A percentile compares a stretch with the other conserved stretches of the same genome.
These are phyloP conservation scores for Eleutherodactylus coqui DNA, from an alignment of 2,797 vertebrate species.

Conservation along the genomic window DNA sequence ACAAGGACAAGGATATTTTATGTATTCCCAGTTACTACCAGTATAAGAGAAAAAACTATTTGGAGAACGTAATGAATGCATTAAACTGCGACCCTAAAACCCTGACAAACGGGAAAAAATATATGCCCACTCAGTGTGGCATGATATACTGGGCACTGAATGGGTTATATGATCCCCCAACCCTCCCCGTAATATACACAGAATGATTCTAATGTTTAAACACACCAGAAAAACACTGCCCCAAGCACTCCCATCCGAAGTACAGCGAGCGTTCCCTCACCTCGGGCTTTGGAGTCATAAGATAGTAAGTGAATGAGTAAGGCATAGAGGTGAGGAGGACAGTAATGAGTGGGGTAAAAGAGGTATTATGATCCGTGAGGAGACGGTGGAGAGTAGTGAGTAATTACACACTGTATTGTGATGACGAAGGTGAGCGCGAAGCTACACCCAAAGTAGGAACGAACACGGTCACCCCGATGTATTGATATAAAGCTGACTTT, in stretches of 20 bases:
- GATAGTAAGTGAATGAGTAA: slow-evolving; percentile 62
- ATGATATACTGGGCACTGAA: slow-evolving; percentile 34
- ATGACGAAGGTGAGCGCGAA: slow-evolving; percentile 22
- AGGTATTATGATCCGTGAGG: slow-evolving; percentile 43
- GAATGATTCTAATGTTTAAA: slow-evolving; percentile 35
- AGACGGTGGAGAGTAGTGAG: slow-evolving; percentile 42
- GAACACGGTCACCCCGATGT: slow-evolving; percentile 84
- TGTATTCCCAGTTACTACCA: neutral
- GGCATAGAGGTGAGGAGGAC: slow-evolving; percentile 67
- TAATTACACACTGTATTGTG: slow-evolving; percentile 43
- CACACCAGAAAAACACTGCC: slow-evolving; percentile 34
- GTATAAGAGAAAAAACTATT: slow-evolving; percentile 15
- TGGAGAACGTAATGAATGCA: slow-evolving; percentile 13
- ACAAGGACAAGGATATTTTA: neutral
- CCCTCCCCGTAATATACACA: slow-evolving; percentile 9
- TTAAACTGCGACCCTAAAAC: neutral
- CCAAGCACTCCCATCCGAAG: slow-evolving; percentile 24
- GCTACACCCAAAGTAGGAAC: neutral
- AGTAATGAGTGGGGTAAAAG: slow-evolving; percentile 50
- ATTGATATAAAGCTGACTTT: slow-evolving; percentile 98
- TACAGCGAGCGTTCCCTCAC: slow-evolving; percentile 31
- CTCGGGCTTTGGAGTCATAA: slow-evolving; percentile 31
- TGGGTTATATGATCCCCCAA: neutral
- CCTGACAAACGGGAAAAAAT: neutral
- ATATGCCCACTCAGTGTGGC: slow-evolving; percentile 32